These are phyloP conservation scores for Chymomyza fuscimana DNA, from an alignment of 2,888 invertebrate species.

Conservation along the genomic window DNA sequence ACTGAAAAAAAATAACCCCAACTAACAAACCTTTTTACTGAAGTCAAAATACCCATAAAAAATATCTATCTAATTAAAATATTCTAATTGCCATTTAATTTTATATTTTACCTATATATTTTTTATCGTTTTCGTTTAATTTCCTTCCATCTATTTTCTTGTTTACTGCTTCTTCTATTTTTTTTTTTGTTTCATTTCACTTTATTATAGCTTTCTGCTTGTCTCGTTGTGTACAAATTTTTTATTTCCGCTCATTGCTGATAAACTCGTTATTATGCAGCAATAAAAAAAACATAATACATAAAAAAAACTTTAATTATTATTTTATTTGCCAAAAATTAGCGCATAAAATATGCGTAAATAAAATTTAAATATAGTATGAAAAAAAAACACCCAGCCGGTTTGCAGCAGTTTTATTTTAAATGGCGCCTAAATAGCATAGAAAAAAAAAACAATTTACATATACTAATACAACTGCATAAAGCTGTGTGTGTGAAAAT, in stretches of 20 bases:
- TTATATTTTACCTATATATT: background rate
- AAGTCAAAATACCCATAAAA: background rate
- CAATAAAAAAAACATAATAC: constrained; percentile 20
- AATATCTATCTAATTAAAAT: background rate
- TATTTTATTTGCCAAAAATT: constrained; percentile 38
- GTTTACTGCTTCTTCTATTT: background rate
- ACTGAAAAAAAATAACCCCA: too few relatives aligned
- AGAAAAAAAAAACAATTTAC: constrained; percentile 12
- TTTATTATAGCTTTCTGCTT: background rate
- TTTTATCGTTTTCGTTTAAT: background rate
- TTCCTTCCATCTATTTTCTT: background rate
- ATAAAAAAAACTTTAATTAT: constrained; percentile 31
- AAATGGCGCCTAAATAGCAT: constrained; percentile 15
- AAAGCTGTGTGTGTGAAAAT: constrained; percentile 7
- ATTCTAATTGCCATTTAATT: constrained; percentile 2
- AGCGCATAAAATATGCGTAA: constrained; percentile 15
- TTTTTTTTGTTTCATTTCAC: background rate
- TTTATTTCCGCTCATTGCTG: constrained; percentile 34
- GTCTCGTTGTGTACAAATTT: background rate
- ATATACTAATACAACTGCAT: constrained; percentile 7
- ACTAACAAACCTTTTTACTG: background rate
- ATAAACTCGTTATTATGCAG: constrained; percentile 26
- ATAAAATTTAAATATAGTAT: background rate
- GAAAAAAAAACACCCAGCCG: constrained; percentile 6
- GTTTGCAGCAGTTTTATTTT: constrained; percentile 17